These are phyloP conservation scores for Pipra filicauda DNA, from an alignment of 2,113 vertebrate species.

Conservation along the genomic window DNA sequence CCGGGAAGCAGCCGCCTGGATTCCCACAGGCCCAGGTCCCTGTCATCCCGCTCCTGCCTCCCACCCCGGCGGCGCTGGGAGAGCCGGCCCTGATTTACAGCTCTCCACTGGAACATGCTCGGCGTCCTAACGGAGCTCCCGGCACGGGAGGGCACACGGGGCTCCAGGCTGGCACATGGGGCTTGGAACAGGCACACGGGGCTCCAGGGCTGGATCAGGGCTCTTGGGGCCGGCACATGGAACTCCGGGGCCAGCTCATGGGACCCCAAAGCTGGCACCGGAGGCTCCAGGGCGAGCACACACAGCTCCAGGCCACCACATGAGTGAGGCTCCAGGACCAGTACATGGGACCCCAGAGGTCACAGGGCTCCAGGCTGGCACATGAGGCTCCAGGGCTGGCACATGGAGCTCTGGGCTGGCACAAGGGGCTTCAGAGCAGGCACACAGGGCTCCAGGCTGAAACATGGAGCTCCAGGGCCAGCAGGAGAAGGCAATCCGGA, in stretches of 20 bases:
- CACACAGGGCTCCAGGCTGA: neutral
- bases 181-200: neutral
- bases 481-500: neutral
- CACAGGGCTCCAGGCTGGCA: neutral
- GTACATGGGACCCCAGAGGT: too few relatives aligned
- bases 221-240: neutral
- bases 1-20: neutral
- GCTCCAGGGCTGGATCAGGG: neutral
- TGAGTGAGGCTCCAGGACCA: too few relatives aligned
- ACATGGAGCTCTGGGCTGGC: neutral
- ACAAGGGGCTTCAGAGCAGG: neutral
- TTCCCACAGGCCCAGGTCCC: neutral
- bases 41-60: neutral
- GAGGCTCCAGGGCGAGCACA: too few relatives aligned
- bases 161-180: neutral
- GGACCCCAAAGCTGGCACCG: neutral
- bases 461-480: neutral
- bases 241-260: neutral
- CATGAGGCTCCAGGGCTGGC: neutral
- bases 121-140: neutral
- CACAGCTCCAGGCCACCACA: too few relatives aligned
- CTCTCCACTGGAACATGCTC: neutral
- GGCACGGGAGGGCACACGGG: neutral
- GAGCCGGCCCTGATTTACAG: slow-evolving; percentile 11
- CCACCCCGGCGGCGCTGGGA: neutral